Evolutionary conservation across 2,797 vertebrate genomes (phyloP).

Genomic region (Eremophila alpestris): DNA sequence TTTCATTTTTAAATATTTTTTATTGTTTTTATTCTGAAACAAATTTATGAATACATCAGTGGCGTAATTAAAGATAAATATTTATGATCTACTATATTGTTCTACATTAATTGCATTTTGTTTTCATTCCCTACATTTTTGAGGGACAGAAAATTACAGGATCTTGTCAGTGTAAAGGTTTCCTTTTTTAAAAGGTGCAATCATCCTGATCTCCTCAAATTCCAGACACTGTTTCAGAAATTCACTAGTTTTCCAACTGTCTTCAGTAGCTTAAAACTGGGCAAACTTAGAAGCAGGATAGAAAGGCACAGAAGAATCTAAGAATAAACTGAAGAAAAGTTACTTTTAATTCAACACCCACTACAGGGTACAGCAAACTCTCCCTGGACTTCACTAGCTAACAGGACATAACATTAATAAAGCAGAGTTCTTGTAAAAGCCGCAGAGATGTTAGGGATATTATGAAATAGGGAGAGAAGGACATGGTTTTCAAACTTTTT

Average conservation of each 20-base stretch:
- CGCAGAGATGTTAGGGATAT: not conserved
- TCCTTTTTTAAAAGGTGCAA: not conserved
- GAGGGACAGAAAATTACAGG: not conserved
- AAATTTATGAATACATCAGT: not conserved
- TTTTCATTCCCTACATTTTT: not conserved
- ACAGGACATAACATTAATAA: not conserved
- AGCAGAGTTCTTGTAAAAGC: not conserved
- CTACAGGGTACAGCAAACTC: not conserved
- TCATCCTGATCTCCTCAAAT: not conserved
- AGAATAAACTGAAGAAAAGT: not conserved
- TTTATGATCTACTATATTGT: not conserved
- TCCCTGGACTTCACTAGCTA: not conserved
- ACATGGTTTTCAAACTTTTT: not conserved
- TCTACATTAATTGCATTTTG: not conserved
- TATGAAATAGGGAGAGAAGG: not conserved
- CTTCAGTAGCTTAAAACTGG: not conserved
- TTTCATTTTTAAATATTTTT: not conserved
- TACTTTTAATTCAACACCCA: not conserved
- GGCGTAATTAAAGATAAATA: not conserved
- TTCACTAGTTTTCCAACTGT: not conserved
- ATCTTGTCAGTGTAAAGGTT: not conserved
- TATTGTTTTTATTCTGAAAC: not conserved
- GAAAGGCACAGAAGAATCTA: not conserved
- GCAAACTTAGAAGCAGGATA: accelerated
- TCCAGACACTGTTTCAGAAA: not conserved